phyloP scores from a whole-genome alignment of 2,888 invertebrate genomes.

The Vandiemenella viatica region DNA sequence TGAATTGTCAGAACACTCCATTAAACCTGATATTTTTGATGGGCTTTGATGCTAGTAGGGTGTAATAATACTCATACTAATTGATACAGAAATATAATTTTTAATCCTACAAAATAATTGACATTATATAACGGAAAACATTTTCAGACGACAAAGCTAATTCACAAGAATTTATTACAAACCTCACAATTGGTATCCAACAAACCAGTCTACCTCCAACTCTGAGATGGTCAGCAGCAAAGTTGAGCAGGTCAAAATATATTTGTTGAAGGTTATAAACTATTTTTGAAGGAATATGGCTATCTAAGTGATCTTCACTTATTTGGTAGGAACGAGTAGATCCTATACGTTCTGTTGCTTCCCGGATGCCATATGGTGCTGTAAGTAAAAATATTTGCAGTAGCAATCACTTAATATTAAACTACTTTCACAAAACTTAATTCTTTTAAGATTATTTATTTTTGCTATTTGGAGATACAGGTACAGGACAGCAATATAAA shows the following conservation, averaged over 20 bases:
- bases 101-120: too few species aligned
- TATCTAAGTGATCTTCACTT: slow-evolving; percentile 44
- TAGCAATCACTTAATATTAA: background rate
- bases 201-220: slow-evolving; percentile 73
- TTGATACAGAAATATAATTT: too few species aligned
- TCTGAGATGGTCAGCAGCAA: slow-evolving; percentile 62
- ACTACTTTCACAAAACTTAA: background rate
- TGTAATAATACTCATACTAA: too few species aligned
- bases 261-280: slow-evolving; percentile 71
- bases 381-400: slow-evolving; percentile 18
- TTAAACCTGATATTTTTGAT: too few species aligned
- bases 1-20: too few species aligned
- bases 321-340: slow-evolving; percentile 38
- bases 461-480: too few species aligned
- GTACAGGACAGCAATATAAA: too few species aligned
- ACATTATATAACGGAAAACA: too few species aligned
- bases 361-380: slow-evolving; percentile 97
- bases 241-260: slow-evolving; percentile 68
- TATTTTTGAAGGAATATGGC: slow-evolving; percentile 71
- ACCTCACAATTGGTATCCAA: slow-evolving; percentile 89
- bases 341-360: slow-evolving; percentile 78
- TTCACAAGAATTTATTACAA: too few species aligned
- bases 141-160: too few species aligned
- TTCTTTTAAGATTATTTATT: background rate
- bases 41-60: too few species aligned